Conservation (phyloP, 2,113 vertebrate species). For the Dipodomys stephensi region DNA sequence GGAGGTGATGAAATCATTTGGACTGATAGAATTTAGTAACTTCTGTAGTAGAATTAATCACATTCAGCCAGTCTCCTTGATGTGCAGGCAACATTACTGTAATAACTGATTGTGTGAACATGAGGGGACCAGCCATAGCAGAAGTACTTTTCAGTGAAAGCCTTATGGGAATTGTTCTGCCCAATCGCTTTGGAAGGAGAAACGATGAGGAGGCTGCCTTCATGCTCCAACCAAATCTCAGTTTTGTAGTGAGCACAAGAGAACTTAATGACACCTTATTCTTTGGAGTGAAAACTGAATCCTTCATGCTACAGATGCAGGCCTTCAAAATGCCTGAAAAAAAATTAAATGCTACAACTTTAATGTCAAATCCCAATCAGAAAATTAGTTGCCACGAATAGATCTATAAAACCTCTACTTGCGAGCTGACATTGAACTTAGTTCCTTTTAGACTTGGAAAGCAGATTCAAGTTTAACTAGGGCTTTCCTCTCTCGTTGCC, state of each 20-base stretch:
- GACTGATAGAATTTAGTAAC: background rate
- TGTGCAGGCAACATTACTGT: background rate
- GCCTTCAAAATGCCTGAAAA: background rate
- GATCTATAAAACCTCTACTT: slow-evolving; percentile 12
- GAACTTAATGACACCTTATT: background rate
- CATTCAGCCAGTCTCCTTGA: background rate
- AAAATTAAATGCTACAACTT: background rate
- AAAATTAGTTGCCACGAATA: slow-evolving; percentile 39
- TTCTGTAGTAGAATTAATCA: background rate
- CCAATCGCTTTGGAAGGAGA: background rate
- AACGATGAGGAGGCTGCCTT: accelerated
- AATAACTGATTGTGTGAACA: background rate
- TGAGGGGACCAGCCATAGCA: background rate
- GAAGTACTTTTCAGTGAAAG: background rate
- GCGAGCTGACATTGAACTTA: slow-evolving; percentile 15
- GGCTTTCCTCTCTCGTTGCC: background rate
- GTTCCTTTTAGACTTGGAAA: slow-evolving; percentile 43
- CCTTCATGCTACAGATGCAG: background rate
- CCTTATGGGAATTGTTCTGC: background rate
- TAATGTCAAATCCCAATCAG: slow-evolving; percentile 38
- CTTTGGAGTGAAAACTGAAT: background rate
- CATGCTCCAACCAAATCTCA: background rate
- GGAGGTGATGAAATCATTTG: background rate
- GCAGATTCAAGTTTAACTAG: slow-evolving; percentile 10
- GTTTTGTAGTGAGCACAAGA: background rate